Percentiles rank a stretch among this genome's conserved stretches.
phyloP scores from a whole-genome alignment of 2,113 vertebrate genomes.

The Hiodon tergisus region DNA sequence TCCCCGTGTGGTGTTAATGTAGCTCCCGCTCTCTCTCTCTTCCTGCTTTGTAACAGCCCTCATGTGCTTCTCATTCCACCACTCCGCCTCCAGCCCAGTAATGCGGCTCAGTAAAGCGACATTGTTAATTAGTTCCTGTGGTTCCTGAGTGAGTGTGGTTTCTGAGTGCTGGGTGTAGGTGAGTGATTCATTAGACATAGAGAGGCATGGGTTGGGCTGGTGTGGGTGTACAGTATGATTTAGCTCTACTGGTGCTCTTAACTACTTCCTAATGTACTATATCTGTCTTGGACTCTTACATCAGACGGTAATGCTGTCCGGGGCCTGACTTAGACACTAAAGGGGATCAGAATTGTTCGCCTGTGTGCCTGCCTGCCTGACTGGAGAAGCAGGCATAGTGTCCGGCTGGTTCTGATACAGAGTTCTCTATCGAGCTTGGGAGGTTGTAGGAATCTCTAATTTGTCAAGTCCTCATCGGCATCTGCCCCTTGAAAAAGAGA shows the following conservation, averaged over 20 bases:
- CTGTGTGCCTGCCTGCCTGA: background rate
- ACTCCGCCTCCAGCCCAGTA: background rate
- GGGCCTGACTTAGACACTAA: background rate
- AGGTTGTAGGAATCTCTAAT: too few relatives aligned
- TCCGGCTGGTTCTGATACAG: too few relatives aligned
- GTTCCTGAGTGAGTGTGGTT: conserved; percentile 8
- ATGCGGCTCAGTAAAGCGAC: background rate
- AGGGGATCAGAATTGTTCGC: background rate
- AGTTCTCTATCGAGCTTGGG: too few relatives aligned
- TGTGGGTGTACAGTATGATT: background rate
- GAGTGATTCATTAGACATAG: conserved; percentile 29
- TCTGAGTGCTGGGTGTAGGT: conserved; percentile 42
- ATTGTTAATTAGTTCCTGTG: conserved; percentile 10
- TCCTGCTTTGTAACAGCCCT: background rate
- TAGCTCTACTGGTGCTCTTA: background rate
- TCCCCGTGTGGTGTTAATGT: background rate
- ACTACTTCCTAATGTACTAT: conserved; percentile 5
- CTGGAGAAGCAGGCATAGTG: too few relatives aligned
- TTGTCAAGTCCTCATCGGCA: too few relatives aligned
- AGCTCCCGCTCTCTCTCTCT: background rate
- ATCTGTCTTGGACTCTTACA: background rate
- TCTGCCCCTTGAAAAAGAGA: too few relatives aligned
- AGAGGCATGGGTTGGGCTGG: conserved; percentile 12
- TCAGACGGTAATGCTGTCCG: background rate
- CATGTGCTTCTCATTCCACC: background rate